These are phyloP conservation scores for Euleptes europaea DNA, from an alignment of 2,113 vertebrate genomes.

Conservation along the genomic window DNA sequence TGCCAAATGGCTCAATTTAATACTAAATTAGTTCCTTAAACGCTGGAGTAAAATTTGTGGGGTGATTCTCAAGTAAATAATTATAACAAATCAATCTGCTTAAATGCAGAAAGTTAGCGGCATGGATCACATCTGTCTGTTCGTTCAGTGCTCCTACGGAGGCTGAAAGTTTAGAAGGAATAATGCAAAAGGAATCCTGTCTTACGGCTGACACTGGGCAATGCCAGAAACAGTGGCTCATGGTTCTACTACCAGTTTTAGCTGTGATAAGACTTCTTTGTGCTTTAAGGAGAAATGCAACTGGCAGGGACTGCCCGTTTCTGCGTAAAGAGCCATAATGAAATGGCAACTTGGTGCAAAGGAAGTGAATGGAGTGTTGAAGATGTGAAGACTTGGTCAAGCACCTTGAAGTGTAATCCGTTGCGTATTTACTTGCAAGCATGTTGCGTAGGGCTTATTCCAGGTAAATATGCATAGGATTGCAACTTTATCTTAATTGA, in stretches of 20 bases:
- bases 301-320: not conserved
- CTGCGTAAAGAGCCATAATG: not conserved
- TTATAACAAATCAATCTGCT: not conserved
- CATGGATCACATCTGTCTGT: not conserved
- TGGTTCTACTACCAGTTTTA: not conserved
- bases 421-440: too few species aligned
- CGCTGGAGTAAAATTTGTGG: slow-evolving; percentile 10
- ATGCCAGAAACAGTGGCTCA: not conserved
- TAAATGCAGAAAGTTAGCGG: not conserved
- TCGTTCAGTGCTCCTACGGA: not conserved
- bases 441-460: too few species aligned
- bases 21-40: not conserved
- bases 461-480: too few species aligned
- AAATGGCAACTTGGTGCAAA: not conserved
- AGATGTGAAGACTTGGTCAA: not conserved
- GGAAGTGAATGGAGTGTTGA: not conserved
- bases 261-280: not conserved
- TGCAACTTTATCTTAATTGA: too few species aligned
- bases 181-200: not conserved
- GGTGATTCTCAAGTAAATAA: rapidly evolving
- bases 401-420: not conserved
- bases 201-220: not conserved
- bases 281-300: not conserved
- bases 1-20: slow-evolving; percentile 7
- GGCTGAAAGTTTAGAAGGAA: not conserved